Evolutionary conservation across 2,113 vertebrate genomes (phyloP).

Genomic region (Thunnus thynnus): DNA sequence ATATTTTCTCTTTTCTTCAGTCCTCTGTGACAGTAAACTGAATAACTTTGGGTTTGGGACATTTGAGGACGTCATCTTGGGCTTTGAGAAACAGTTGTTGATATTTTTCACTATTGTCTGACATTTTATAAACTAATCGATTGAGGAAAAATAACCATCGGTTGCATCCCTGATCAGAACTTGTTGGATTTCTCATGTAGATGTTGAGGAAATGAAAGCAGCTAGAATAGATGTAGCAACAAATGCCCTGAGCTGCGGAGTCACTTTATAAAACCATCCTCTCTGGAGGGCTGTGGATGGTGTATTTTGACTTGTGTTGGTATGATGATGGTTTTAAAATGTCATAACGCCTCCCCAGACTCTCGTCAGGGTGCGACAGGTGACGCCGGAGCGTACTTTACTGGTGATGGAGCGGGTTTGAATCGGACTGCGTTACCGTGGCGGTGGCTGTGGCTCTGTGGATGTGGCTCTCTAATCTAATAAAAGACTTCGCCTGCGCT

Average conservation of each 20-base stretch:
- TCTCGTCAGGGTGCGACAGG: background rate
- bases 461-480: constrained; percentile 46
- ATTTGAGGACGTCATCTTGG: too few relatives aligned
- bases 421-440: background rate
- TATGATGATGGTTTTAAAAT: background rate
- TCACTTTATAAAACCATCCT: background rate
- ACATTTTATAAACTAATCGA: too few relatives aligned
- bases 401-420: constrained; percentile 20
- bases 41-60: too few relatives aligned
- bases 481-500: constrained; percentile 44
- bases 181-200: background rate
- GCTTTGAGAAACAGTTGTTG: too few relatives aligned
- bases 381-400: background rate
- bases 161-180: too few relatives aligned
- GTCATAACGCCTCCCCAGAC: background rate
- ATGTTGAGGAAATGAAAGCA: background rate
- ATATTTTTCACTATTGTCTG: too few relatives aligned
- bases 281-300: background rate
- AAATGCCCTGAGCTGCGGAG: background rate
- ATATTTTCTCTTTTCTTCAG: too few relatives aligned
- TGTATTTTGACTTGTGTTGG: background rate
- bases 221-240: background rate
- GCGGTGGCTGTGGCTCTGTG: constrained; percentile 10
- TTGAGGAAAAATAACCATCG: too few relatives aligned
- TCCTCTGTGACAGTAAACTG: too few relatives aligned